phyloP scores from a whole-genome alignment of 2,797 vertebrate species.

The Novumbra hubbsi region DNA sequence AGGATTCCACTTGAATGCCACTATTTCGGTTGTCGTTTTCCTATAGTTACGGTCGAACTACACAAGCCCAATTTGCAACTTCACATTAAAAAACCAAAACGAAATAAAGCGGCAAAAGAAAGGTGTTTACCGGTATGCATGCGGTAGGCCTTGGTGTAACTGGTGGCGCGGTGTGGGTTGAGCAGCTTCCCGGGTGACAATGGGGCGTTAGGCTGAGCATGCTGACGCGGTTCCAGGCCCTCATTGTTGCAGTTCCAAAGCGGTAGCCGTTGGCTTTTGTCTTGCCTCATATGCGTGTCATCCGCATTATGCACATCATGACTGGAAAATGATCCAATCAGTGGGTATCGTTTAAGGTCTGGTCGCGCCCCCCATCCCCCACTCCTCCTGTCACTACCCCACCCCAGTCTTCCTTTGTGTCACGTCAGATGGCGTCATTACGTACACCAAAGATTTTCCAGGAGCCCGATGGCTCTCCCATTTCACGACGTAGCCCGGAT shows the following conservation, averaged over 20 bases:
- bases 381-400: background rate
- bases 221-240: slow-evolving; percentile 29
- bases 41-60: background rate
- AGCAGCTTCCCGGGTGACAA: slow-evolving; percentile 17
- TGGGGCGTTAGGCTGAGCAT: slow-evolving; percentile 15
- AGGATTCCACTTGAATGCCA: background rate
- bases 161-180: background rate
- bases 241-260: slow-evolving; percentile 40
- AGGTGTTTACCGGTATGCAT: background rate
- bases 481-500: no score
- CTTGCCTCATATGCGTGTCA: slow-evolving; percentile 37
- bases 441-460: no score
- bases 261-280: slow-evolving; percentile 34
- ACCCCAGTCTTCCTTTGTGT: background rate
- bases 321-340: slow-evolving; percentile 39
- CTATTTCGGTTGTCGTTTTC: slow-evolving; percentile 1
- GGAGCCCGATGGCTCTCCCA: no score
- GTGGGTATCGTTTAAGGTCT: slow-evolving; percentile 30
- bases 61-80: background rate
- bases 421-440: background rate
- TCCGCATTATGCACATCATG: slow-evolving; percentile 44
- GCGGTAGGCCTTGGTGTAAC: background rate
- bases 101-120: background rate
- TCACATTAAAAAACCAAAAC: no score
- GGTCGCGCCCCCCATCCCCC: slow-evolving; percentile 9